phyloP scores from a whole-genome alignment of 2,113 vertebrate species.

The Malurus melanocephalus region DNA sequence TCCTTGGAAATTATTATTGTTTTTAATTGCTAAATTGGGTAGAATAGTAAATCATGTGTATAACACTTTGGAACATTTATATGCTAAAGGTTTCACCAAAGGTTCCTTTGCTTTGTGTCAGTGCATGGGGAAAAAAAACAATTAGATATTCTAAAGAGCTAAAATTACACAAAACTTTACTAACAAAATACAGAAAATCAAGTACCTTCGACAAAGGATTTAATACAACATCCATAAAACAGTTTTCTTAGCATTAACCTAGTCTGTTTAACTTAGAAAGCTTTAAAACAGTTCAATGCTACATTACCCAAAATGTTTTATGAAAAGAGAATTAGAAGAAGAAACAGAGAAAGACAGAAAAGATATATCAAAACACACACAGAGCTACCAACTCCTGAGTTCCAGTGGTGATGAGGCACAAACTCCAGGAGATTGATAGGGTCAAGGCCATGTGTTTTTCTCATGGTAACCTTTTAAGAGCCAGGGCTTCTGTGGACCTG shows the following conservation, averaged over 20 bases:
- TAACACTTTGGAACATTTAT: not conserved
- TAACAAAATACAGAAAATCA: not conserved
- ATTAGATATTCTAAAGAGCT: not conserved
- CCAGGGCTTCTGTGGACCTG: too few species aligned
- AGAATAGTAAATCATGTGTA: slow-evolving; percentile 5
- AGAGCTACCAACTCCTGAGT: too few species aligned
- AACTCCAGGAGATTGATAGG: fast-evolving
- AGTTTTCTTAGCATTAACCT: not conserved
- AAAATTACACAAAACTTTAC: not conserved
- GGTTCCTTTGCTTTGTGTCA: not conserved
- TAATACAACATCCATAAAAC: not conserved
- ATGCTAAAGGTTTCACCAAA: not conserved
- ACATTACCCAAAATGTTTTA: not conserved
- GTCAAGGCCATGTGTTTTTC: fast-evolving
- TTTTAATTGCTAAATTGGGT: slow-evolving; percentile 64
- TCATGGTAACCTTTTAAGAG: fast-evolving
- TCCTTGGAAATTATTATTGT: slow-evolving; percentile 22
- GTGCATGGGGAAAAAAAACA: not conserved
- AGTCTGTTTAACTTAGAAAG: not conserved
- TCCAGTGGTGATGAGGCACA: not conserved
- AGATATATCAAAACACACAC: not conserved
- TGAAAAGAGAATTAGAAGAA: not conserved
- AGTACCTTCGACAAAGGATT: not conserved
- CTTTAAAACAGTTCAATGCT: fast-evolving
- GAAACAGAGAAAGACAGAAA: not conserved